Conservation (phyloP, 2,888 invertebrate genomes). For the Spilarctia lutea region DNA sequence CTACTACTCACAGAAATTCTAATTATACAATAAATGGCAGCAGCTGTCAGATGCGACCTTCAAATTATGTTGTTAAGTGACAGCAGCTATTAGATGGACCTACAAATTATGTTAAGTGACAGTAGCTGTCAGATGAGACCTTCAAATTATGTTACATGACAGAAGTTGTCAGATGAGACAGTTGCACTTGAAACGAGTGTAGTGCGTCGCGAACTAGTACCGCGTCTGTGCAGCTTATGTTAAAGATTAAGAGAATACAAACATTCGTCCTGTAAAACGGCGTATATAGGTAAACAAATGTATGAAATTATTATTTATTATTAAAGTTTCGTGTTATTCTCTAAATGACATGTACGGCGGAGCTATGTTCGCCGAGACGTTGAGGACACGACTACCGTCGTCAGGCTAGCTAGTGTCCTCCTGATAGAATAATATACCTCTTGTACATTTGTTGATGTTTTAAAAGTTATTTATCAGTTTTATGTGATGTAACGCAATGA, state of each 20-base stretch:
- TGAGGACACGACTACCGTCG: neutral
- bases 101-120: neutral
- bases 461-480: constrained; percentile 67
- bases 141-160: neutral
- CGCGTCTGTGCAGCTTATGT: constrained; percentile 24
- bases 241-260: constrained; percentile 27
- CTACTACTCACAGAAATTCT: neutral
- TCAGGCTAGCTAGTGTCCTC: constrained; percentile 6
- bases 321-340: constrained; percentile 3
- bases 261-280: constrained; percentile 11
- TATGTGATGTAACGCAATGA: constrained; percentile 57
- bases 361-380: neutral
- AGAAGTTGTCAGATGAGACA: constrained; percentile 8
- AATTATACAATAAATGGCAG: neutral
- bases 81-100: constrained; percentile 3
- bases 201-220: constrained; percentile 4
- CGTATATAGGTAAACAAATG: constrained; percentile 21
- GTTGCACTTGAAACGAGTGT: neutral
- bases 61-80: neutral
- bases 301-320: constrained; percentile 10
- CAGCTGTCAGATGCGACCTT: constrained; percentile 6
- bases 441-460: constrained; percentile 72
- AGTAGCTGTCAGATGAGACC: constrained; percentile 6
- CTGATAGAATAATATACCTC: constrained; percentile 53
- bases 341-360: constrained; percentile 4